These are phyloP conservation scores for Xenopus borealis DNA, from an alignment of 2,113 vertebrate species.

Conservation along the genomic window DNA sequence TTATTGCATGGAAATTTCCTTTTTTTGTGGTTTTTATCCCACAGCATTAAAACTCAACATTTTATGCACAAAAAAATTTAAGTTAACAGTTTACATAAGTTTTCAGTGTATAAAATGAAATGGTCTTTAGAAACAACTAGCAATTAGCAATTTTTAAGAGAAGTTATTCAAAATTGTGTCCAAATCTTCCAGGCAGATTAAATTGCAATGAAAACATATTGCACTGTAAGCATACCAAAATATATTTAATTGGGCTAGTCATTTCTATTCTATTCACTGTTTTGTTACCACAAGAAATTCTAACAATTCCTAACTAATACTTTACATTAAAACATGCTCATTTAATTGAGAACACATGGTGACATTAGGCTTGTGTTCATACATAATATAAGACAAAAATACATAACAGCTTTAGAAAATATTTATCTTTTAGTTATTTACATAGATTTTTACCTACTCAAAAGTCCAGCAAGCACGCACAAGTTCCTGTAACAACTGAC, in stretches of 20 bases:
- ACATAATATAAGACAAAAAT: neutral
- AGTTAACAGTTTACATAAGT: too few species aligned
- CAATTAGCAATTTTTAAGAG: too few species aligned
- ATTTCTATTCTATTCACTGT: neutral
- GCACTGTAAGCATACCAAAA: too few species aligned
- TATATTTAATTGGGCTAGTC: neutral
- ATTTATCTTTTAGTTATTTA: constrained; percentile 30
- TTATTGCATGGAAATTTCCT: too few species aligned
- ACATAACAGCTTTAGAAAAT: constrained; percentile 14
- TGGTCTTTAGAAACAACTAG: too few species aligned
- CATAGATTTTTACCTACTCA: constrained; percentile 14
- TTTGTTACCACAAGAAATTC: constrained; percentile 24
- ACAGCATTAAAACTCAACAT: too few species aligned
- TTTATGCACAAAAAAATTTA: too few species aligned
- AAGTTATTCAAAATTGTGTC: too few species aligned
- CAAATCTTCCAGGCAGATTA: neutral
- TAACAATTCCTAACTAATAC: constrained; percentile 25
- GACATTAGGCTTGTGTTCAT: constrained; percentile 24
- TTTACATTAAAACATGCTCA: constrained; percentile 33
- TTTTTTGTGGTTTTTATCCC: too few species aligned
- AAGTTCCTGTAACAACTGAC: constrained; percentile 10
- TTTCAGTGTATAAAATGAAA: too few species aligned
- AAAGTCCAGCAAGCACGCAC: constrained; percentile 4
- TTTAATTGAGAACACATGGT: constrained; percentile 38
- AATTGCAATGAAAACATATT: neutral